phyloP scores from a whole-genome alignment of 1,140 invertebrate genomes.

The Papilio polytes region DNA sequence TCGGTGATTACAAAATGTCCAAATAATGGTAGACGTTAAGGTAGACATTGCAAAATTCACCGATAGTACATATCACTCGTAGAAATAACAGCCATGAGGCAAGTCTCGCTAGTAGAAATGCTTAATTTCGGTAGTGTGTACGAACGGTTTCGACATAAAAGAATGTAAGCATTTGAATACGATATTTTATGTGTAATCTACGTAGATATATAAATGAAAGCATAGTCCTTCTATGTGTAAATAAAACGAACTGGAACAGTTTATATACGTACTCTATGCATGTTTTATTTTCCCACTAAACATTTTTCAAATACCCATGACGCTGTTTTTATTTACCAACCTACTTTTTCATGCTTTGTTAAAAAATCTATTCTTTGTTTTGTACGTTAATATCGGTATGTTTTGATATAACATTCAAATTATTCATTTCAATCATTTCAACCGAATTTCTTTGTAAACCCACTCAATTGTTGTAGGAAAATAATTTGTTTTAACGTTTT shows the following conservation, averaged over 20 bases:
- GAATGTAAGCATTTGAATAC: background rate
- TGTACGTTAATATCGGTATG: background rate
- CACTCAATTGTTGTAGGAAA: background rate
- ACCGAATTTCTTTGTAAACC: background rate
- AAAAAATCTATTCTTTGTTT: background rate
- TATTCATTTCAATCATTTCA: background rate
- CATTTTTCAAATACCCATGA: slow-evolving; percentile 12
- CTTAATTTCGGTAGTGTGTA: background rate
- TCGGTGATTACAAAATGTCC: no score
- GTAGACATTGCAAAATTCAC: no score
- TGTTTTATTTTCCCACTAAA: background rate
- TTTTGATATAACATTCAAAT: background rate
- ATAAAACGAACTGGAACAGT: background rate
- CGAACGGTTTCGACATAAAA: no score
- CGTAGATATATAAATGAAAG: background rate
- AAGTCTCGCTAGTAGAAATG: no score
- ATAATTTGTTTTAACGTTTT: background rate
- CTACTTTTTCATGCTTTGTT: background rate
- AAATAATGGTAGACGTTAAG: no score
- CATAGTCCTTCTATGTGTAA: slow-evolving; percentile 3
- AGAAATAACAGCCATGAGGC: background rate
- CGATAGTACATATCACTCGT: background rate
- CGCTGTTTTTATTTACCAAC: slow-evolving; percentile 4
- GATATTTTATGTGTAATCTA: background rate
- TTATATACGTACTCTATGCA: background rate